Conservation (phyloP, 2,888 invertebrate genomes). For the Drosophila nr. perissopoda region DNA sequence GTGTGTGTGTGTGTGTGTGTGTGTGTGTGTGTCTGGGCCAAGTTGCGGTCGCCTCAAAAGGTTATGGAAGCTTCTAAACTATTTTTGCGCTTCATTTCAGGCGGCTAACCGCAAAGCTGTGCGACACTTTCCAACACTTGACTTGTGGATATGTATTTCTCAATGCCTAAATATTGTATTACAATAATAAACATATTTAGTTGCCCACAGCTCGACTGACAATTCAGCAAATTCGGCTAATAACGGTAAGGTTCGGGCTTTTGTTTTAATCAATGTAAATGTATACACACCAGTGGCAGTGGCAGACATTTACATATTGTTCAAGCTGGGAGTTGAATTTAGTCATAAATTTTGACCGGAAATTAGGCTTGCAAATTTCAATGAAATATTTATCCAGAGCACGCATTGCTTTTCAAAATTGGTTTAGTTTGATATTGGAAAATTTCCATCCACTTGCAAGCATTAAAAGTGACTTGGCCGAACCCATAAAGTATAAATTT, state of each 20-base stretch:
- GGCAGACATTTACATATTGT: background rate
- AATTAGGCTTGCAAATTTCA: background rate
- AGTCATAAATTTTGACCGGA: background rate
- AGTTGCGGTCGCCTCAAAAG: conserved; percentile 27
- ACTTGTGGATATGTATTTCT: background rate
- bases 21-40: background rate
- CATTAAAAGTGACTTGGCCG: background rate
- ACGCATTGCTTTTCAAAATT: background rate
- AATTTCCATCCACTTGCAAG: background rate
- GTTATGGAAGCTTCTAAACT: conserved; percentile 37
- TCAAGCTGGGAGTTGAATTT: background rate
- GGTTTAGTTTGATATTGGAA: background rate
- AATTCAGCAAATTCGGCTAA: background rate
- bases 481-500: background rate
- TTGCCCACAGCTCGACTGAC: background rate
- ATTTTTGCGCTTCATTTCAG: conserved; percentile 66
- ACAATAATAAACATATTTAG: background rate
- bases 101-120: conserved; percentile 24
- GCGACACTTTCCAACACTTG: conserved; percentile 5
- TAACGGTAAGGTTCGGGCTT: background rate
- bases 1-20: background rate
- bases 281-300: background rate
- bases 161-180: background rate
- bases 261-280: background rate
- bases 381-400: background rate